Evolutionary conservation across 1,140 invertebrate species (phyloP), one percentile per base, ranked within the genome.

Genomic region (Calephelis virginiensis): DNA sequence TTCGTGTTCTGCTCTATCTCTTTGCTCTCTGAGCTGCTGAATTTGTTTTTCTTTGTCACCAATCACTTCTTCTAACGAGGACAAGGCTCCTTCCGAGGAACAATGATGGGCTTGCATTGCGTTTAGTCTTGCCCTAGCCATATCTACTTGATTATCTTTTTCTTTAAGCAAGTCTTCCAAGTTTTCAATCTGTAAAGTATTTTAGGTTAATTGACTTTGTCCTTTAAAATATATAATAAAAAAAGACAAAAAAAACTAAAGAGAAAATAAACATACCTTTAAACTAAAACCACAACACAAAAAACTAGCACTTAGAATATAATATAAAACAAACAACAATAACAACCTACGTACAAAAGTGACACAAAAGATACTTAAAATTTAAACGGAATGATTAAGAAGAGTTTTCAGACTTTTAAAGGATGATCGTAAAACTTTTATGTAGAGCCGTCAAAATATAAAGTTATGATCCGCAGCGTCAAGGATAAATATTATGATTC

Each of bases 21-120:
- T 93, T 85, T 98, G 97, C 80, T 99, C 97, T 74, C 96, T 87
- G 0, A 92, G 77, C 63, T 99, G 97, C 71, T 95, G 93, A 92
- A 99, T 98, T 92, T 99, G 97, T 87, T 98, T 98, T 81, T 99
- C 98, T 92, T 99, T 99, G 82, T 99, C 98, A 45, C 95, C 95
- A 68, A 99, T 97, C 3, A 97, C 97, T 92, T 99, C 98, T 92
- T 99, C 98, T 14, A 99, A 92, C 74, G 96, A 97, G 49, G 96
- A 96, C 46, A 99, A 92, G 8, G 97, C 97, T 60, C 97, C 97
- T 92, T 98, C 97, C 50, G 96, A 97, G 67, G 95, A 97, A 86
- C 97, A 97, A 83, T 98, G 97, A 80, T 98, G 97, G 8, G 96
- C 96, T 93, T 98, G 97, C 94, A 98, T 97, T 48, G 96, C 95